Conservation (phyloP, 1,140 invertebrate species). For the Diorhabda carinulata region DNA sequence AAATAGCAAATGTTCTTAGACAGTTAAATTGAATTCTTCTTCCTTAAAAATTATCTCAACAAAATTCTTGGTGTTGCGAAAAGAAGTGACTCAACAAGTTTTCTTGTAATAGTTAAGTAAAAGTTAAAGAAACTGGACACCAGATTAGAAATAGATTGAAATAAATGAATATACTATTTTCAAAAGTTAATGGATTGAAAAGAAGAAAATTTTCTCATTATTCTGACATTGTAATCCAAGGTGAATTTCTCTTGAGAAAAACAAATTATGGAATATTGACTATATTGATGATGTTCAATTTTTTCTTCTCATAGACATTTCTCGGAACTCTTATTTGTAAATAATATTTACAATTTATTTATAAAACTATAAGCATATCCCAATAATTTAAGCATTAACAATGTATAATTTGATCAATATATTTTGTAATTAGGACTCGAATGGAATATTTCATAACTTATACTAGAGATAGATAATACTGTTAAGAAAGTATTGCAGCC, state of each 20-base stretch:
- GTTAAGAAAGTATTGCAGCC: conserved; percentile 20
- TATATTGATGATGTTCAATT: no score
- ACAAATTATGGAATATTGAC: no score
- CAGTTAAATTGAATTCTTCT: no score
- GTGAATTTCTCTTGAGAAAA: no score
- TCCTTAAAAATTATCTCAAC: no score
- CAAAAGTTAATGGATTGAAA: background rate
- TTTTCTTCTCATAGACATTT: no score
- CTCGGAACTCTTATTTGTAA: no score
- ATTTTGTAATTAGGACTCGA: conserved; percentile 19
- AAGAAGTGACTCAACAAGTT: no score
- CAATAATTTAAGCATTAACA: conserved; percentile 12
- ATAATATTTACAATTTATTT: no score
- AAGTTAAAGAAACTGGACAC: background rate
- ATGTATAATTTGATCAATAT: conserved; percentile 19
- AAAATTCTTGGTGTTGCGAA: no score
- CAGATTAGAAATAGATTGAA: background rate
- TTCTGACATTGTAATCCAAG: no score
- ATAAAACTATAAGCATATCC: conserved; percentile 1
- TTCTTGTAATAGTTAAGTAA: background rate
- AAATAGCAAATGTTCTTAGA: no score
- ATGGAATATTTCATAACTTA: conserved; percentile 17
- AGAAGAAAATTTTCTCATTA: background rate
- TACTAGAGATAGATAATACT: conserved; percentile 21
- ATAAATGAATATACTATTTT: background rate